These are phyloP conservation scores for Oxystoma pomonae DNA, from an alignment of 2,888 invertebrate genomes.

Conservation along the genomic window DNA sequence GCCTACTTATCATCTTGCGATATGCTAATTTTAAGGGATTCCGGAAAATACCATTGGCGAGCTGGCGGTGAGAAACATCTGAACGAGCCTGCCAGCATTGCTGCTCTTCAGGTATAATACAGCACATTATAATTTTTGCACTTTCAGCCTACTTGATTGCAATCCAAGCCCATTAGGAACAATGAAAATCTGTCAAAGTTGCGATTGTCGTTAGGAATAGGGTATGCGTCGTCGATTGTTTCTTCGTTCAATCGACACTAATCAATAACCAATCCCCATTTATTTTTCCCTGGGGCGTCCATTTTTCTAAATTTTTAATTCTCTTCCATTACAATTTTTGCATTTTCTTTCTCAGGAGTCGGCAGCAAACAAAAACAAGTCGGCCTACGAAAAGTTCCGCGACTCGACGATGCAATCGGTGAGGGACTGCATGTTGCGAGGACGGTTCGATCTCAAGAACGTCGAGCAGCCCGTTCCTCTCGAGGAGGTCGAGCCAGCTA, in stretches of 20 bases:
- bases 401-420: slow-evolving; percentile 86
- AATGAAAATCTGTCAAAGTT: no score
- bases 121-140: no score
- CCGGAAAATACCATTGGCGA: slow-evolving; percentile 96
- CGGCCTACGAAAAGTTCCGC: slow-evolving; percentile 80
- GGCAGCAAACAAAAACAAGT: slow-evolving; percentile 70
- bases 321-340: no score
- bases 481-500: slow-evolving; percentile 86
- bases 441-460: slow-evolving; percentile 84
- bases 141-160: no score
- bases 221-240: no score
- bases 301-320: no score
- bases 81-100: slow-evolving; percentile 81
- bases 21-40: slow-evolving; percentile 66
- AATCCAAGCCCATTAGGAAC: no score
- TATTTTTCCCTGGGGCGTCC: no score
- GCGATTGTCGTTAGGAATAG: no score
- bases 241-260: no score
- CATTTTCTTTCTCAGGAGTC: slow-evolving; percentile 64
- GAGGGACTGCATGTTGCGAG: slow-evolving; percentile 82
- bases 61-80: slow-evolving; percentile 96
- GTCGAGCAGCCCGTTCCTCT: slow-evolving; percentile 77
- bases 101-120: slow-evolving; percentile 79
- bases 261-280: no score
- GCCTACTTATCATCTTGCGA: slow-evolving; percentile 70